Evolutionary conservation across 2,888 invertebrate genomes (phyloP), one percentile per base, ranked within the genome.

Genomic region (Diarsia dahlii): DNA sequence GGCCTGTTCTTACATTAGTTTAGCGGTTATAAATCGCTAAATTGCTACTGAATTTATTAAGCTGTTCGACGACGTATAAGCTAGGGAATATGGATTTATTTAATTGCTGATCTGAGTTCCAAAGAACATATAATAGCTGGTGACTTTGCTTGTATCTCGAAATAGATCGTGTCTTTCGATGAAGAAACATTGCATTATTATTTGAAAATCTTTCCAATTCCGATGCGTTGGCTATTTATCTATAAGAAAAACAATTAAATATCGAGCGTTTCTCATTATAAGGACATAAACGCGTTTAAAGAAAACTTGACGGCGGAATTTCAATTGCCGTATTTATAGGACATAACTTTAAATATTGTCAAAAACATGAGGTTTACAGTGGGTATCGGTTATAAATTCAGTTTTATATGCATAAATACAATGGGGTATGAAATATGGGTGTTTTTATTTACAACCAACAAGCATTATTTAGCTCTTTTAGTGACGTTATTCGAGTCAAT

Each of bases 391-490:
- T 82, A 74, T 88, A 88, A 87, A 88, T 88, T 81, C 60, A 75
- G 62, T 65, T 88, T 87, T 85, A 88, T 82, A 82, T 80, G 80
- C 58, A 77, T 74, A 70, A 73, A 78, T 87, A 87, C 81, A 88
- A 84, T 79, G 58, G 70, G 68, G 72, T 80, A 77, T 88, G 85
- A 88, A 74, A 81, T 88, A 84, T 84, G 75, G 80, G 71, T 64
- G 52, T 83, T 88, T 86, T 84, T 84, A 87, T 88, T 87, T 88
- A 88, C 79, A 72, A 71, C 72, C 74, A 50, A 77, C 68, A 78
- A 69, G 69, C 45, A 70, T 81, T n/a, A n/a, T n/a, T n/a, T 86
- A 82, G 78, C 62, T 76, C 45, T 73, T 80, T 75, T 78, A 65
- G 83, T 79, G 82, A 72, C 67, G 62, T 81, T 81, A 67, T 72